A percentile compares a stretch with the other conserved stretches of the same genome.
Conservation (phyloP, 37 sponge, comb jelly and placozoan species). For the Amphimedon queenslandica region DNA sequence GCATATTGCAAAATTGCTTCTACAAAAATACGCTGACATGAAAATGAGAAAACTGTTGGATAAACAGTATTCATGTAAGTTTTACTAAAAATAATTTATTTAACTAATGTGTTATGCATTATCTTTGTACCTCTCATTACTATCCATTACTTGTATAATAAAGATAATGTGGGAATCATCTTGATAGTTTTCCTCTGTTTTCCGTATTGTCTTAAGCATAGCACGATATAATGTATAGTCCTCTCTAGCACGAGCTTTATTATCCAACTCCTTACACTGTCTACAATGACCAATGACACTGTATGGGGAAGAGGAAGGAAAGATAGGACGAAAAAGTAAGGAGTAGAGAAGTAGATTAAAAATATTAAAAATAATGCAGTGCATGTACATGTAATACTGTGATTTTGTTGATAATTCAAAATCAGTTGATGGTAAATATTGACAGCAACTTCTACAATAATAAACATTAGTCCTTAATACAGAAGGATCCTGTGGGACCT, state of each 20-base stretch:
- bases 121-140: too few species aligned
- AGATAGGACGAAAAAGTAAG: neutral
- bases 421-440: slow-evolving; percentile 88
- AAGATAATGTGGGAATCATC: slow-evolving; percentile 73
- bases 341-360: too few species aligned
- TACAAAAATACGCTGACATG: too few species aligned
- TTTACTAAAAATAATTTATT: too few species aligned
- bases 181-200: slow-evolving; percentile 55
- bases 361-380: neutral
- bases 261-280: slow-evolving; percentile 67
- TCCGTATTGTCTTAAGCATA: slow-evolving; percentile 58
- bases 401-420: slow-evolving; percentile 90
- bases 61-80: too few species aligned
- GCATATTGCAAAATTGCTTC: too few species aligned
- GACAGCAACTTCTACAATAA: slow-evolving; percentile 83
- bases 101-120: too few species aligned
- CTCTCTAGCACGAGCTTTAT: slow-evolving; percentile 72
- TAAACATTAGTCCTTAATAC: slow-evolving; percentile 47
- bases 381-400: slow-evolving; percentile 28
- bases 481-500: slow-evolving; percentile 79
- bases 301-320: slow-evolving; percentile 4
- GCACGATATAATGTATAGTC: slow-evolving; percentile 77
- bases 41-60: too few species aligned
- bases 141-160: slow-evolving; percentile 69
- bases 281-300: slow-evolving; percentile 71